phyloP scores from a whole-genome alignment of 2,113 vertebrate genomes.

The Toxostoma redivivum region DNA sequence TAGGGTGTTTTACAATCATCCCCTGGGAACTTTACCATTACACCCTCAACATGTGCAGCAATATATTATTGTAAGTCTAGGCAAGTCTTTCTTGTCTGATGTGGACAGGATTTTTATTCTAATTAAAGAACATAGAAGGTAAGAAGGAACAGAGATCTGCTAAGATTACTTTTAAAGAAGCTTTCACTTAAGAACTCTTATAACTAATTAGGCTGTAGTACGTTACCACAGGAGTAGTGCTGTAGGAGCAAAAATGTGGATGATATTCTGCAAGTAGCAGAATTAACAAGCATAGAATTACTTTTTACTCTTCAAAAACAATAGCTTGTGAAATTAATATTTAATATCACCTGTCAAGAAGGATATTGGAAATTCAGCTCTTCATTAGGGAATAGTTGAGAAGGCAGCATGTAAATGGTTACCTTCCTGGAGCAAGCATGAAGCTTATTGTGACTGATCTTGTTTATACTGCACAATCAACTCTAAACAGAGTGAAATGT shows the following conservation, averaged over 20 bases:
- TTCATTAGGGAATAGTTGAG: not conserved
- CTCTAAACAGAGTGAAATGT: not conserved
- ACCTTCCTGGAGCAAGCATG: not conserved
- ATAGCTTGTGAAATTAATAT: not conserved
- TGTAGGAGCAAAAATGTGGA: not conserved
- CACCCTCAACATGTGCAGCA: not conserved
- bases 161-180: conserved; percentile 49
- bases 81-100: not conserved
- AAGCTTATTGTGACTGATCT: not conserved
- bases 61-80: not conserved
- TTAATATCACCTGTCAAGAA: not conserved
- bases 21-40: not conserved
- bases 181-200: conserved; percentile 41
- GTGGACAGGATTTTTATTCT: conserved; percentile 21
- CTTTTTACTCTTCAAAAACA: not conserved
- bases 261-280: not conserved
- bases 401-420: not conserved
- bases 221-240: not conserved
- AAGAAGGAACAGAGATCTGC: conserved; percentile 8
- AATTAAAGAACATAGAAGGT: conserved; percentile 23
- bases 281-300: not conserved
- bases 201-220: conserved; percentile 1
- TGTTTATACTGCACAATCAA: not conserved
- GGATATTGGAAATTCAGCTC: not conserved
- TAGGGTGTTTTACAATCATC: not conserved